Conservation (phyloP, 35 echinoderm and acorn worm species). For the Ophiothrix spiculata region DNA sequence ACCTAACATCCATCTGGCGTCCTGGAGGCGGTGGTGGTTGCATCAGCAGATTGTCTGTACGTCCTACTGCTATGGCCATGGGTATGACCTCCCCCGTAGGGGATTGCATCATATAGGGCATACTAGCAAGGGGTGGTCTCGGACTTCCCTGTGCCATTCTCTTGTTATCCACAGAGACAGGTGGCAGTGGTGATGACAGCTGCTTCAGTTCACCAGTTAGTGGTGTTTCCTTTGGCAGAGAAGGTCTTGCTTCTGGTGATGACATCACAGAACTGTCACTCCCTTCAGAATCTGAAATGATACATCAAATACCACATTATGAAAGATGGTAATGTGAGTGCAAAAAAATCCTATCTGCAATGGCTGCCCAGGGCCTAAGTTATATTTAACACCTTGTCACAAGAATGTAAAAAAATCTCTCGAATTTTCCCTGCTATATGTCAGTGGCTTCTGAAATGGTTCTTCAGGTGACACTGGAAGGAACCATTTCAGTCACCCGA, state of each 20-base stretch:
- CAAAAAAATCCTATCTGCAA: too few relatives aligned
- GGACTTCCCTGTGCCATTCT: background rate
- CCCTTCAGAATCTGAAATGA: constrained; percentile 76
- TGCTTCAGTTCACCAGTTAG: constrained; percentile 8
- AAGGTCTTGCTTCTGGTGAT: constrained; percentile 49
- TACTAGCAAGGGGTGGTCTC: background rate
- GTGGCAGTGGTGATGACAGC: background rate
- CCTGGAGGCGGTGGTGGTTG: background rate
- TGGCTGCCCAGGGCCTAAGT: background rate
- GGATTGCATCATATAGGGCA: background rate
- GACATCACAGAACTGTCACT: constrained; percentile 59
- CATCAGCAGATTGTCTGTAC: background rate
- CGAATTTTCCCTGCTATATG: too few relatives aligned
- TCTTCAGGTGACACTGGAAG: too few relatives aligned
- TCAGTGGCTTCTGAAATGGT: too few relatives aligned
- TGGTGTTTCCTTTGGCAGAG: background rate
- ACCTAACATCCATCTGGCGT: constrained; percentile 20
- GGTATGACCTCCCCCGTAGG: background rate
- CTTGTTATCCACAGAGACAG: background rate
- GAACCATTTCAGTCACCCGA: too few relatives aligned
- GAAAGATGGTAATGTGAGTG: background rate
- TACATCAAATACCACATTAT: background rate
- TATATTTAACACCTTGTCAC: background rate
- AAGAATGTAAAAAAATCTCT: too few relatives aligned
- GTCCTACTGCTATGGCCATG: background rate